A percentile compares a stretch with the other conserved stretches of the same genome.
Conservation (phyloP, 2,797 vertebrate species). For the Alca torda region DNA sequence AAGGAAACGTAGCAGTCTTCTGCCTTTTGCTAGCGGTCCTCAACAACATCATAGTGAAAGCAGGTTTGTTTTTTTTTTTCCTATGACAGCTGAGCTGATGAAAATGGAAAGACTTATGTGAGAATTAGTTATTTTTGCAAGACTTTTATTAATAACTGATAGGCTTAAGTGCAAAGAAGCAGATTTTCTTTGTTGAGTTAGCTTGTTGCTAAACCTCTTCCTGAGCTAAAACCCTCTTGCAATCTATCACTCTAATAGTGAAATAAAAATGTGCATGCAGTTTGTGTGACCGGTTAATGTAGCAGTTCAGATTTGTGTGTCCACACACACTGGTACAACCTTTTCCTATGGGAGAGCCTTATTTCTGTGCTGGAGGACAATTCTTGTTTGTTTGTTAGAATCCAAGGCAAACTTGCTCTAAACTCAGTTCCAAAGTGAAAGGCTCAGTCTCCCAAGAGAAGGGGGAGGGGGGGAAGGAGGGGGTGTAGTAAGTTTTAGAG, state of each 20-base stretch:
- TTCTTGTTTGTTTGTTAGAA: neutral
- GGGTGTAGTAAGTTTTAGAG: neutral
- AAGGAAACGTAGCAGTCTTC: neutral
- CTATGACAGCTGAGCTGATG: neutral
- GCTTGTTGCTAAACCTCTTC: slow-evolving; percentile 13
- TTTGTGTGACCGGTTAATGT: neutral
- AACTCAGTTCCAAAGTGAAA: neutral
- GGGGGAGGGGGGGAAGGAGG: too few species aligned
- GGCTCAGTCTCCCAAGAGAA: neutral
- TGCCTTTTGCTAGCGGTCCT: neutral
- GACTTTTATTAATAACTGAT: neutral
- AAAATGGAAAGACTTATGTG: neutral
- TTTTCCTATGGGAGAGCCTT: neutral
- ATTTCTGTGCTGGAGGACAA: neutral
- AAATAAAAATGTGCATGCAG: fast-evolving
- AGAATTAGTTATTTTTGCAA: neutral
- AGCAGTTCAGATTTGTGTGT: fast-evolving
- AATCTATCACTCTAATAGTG: neutral
- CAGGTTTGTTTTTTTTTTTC: neutral
- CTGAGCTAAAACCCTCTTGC: neutral
- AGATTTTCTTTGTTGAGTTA: neutral
- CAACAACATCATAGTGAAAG: neutral
- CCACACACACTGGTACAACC: fast-evolving
- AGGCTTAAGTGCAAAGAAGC: neutral
- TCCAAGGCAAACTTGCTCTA: neutral